These are phyloP conservation scores for Drosophila cardini DNA, from an alignment of 1,140 invertebrate species.

Conservation along the genomic window DNA sequence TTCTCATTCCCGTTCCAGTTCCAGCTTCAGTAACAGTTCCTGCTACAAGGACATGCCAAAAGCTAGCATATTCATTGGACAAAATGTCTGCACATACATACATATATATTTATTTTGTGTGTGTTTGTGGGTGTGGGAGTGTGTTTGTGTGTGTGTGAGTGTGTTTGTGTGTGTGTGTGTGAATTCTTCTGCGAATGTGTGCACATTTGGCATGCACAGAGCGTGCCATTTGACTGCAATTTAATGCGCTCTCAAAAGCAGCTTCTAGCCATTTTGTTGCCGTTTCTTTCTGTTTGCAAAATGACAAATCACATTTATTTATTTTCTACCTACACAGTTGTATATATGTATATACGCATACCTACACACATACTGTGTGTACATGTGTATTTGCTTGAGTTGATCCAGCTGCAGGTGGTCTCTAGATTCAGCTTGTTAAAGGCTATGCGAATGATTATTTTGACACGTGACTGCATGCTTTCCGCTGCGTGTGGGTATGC, in stretches of 20 bases:
- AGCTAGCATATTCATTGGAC: slow-evolving; percentile 50
- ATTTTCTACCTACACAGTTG: slow-evolving; percentile 55
- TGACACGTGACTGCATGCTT: slow-evolving; percentile 66
- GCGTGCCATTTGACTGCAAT: slow-evolving; percentile 82
- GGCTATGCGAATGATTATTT: slow-evolving; percentile 50
- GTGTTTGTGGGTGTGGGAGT: too few relatives aligned
- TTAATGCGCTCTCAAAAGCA: slow-evolving; percentile 71
- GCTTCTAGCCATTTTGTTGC: slow-evolving; percentile 39
- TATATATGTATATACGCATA: not conserved
- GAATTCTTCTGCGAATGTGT: slow-evolving; percentile 30
- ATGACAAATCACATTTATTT: slow-evolving; percentile 84
- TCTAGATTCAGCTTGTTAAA: slow-evolving; percentile 45
- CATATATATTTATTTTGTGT: too few relatives aligned
- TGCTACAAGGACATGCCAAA: slow-evolving; percentile 38
- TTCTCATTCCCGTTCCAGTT: slow-evolving; percentile 3
- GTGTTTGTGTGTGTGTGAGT: slow-evolving; percentile 14
- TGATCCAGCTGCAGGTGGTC: slow-evolving; percentile 53
- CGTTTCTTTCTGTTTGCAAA: slow-evolving; percentile 73
- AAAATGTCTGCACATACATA: slow-evolving; percentile 24
- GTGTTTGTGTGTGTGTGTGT: slow-evolving; percentile 13
- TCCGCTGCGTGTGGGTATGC: not conserved
- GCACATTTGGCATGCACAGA: slow-evolving; percentile 76
- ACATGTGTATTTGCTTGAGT: slow-evolving; percentile 14
- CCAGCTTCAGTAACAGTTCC: slow-evolving; percentile 7
- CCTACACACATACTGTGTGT: slow-evolving; percentile 1